Evolutionary conservation across 2,113 vertebrate species (phyloP), one percentile per base, ranked within the genome.

Genomic region (Leptosomus discolor): DNA sequence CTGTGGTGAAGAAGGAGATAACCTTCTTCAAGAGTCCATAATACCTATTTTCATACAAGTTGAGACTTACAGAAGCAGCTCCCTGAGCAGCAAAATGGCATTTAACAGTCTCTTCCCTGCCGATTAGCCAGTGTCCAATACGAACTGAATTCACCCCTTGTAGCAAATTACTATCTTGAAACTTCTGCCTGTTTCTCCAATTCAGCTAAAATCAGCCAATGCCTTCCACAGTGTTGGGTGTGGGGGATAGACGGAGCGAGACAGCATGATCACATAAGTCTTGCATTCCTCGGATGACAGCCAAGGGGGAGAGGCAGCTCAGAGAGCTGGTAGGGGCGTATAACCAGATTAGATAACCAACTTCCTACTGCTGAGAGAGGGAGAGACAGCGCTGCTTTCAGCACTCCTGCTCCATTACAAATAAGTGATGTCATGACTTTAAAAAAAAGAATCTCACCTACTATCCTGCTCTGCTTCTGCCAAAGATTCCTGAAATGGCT

Each of bases 1-100:
- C 67, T 88, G 57, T 70, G 37, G 71, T 80, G 90, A 96, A 98
- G 75, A 96, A 78, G 19, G 64, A 73, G 77, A 73, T 81, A 78
- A 78, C 22, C 43, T 67, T 58, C 14, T 61, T 39, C 5, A 5
- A 75, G 34, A 56, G 24, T 64, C 56, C 60, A 45, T 37, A 32
- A 77, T 68, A 80, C 24, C 27, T 81, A 29, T 54, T 83, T 92
- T 73, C 39, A 64, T 60, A 43, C 3, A 50, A 74, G 50, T 51
- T 51, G 36, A 91, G 86, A 37, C 23, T 83, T 65, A 61, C 24
- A 85, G 65, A 70, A 64, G 48, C 30, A 92, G 23, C 30, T 64
- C 43, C n/a, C 43, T 48, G 43, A 77, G 73, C 23, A 89, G 68
- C 54, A 91, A 56, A 41, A 46, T 51, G 73, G 51, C 48, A 51